These are phyloP conservation scores for Syngnathus rostellatus DNA, from an alignment of 2,797 vertebrate species.

Conservation along the genomic window DNA sequence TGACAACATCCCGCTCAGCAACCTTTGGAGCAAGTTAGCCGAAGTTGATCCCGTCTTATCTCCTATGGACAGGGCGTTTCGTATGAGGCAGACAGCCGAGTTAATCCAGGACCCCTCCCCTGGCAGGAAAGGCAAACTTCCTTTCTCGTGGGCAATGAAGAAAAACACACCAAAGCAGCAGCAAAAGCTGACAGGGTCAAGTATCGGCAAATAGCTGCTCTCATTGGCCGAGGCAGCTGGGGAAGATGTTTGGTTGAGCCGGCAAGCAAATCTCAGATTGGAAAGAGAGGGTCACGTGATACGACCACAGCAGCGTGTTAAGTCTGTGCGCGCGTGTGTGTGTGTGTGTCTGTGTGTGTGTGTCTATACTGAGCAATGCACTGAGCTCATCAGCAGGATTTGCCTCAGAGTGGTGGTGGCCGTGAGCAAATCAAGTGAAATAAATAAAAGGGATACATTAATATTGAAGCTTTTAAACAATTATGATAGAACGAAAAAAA, in stretches of 20 bases:
- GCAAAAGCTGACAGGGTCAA: slow-evolving; percentile 33
- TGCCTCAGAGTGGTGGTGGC: slow-evolving; percentile 26
- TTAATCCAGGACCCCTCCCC: slow-evolving; percentile 65
- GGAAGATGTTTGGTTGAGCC: slow-evolving; percentile 51
- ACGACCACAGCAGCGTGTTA: slow-evolving; percentile 34
- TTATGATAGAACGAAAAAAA: background rate
- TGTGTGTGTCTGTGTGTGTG: slow-evolving; percentile 23
- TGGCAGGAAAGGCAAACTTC: slow-evolving; percentile 70
- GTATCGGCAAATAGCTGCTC: slow-evolving; percentile 32
- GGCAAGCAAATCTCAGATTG: slow-evolving; percentile 54
- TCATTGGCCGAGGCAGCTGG: slow-evolving; percentile 53
- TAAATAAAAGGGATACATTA: slow-evolving; percentile 9
- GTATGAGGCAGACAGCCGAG: slow-evolving; percentile 43
- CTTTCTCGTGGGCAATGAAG: slow-evolving; percentile 57
- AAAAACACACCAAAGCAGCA: slow-evolving; percentile 51
- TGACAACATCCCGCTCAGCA: slow-evolving; percentile 27
- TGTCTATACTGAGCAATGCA: slow-evolving; percentile 35
- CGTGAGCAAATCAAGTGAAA: slow-evolving; percentile 18
- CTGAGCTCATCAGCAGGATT: slow-evolving; percentile 47
- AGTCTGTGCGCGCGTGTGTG: slow-evolving; percentile 19
- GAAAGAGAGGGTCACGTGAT: slow-evolving; percentile 55
- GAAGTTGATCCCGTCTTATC: slow-evolving; percentile 35
- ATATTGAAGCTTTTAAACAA: background rate
- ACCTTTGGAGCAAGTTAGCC: slow-evolving; percentile 22
- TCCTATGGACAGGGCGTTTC: slow-evolving; percentile 46